Conservation (phyloP, 2,113 vertebrate species). For the Gobius niger region DNA sequence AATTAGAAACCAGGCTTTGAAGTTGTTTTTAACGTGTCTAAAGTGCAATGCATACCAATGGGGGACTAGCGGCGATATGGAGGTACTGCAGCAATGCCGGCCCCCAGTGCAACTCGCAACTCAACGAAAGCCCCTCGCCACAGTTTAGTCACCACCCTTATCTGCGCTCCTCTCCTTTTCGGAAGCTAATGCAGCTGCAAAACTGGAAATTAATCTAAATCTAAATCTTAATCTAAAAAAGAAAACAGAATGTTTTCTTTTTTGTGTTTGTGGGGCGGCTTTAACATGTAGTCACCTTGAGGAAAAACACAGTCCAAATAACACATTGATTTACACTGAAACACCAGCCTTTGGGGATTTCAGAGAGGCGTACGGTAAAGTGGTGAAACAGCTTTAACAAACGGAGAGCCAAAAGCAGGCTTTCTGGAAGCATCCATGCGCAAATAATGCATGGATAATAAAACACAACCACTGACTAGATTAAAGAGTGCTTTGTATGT, state of each 20-base stretch:
- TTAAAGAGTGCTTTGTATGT: too few species aligned
- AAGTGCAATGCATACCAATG: too few species aligned
- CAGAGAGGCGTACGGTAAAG: constrained; percentile 11
- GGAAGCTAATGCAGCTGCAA: constrained; percentile 5
- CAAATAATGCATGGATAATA: neutral
- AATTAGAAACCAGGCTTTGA: too few species aligned
- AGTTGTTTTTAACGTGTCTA: too few species aligned
- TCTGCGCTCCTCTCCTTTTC: constrained; percentile 20
- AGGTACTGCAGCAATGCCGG: too few species aligned
- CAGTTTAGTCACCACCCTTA: constrained; percentile 23
- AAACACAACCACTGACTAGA: too few species aligned
- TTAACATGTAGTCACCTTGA: constrained; percentile 69
- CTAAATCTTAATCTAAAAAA: constrained; percentile 67
- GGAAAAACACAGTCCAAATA: constrained; percentile 58
- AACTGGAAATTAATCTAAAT: constrained; percentile 57
- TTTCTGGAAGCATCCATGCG: constrained; percentile 55
- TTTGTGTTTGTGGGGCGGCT: constrained; percentile 64
- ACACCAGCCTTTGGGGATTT: constrained; percentile 56
- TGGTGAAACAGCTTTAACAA: constrained; percentile 47
- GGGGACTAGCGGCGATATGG: too few species aligned
- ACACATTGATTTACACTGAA: constrained; percentile 66
- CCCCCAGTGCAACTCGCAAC: too few species aligned
- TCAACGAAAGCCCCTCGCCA: constrained; percentile 36
- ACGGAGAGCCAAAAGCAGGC: constrained; percentile 35
- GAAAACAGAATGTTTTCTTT: constrained; percentile 55